Conservation (phyloP, 2,888 invertebrate species). For the Cantharis flavilabris region DNA sequence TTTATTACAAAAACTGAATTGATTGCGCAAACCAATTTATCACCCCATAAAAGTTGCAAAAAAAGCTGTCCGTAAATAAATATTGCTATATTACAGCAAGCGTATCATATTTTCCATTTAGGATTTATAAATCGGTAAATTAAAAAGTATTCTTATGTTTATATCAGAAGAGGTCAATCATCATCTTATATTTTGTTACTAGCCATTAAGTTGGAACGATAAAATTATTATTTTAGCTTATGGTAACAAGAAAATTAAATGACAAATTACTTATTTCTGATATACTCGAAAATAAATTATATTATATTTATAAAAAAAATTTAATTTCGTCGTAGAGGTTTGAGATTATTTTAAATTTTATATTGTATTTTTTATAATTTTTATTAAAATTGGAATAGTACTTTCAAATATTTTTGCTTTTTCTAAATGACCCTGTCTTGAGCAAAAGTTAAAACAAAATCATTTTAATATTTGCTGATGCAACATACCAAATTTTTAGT, state of each 20-base stretch:
- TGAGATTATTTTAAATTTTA: not conserved
- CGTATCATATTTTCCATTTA: not conserved
- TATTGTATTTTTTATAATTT: not conserved
- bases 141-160: not conserved
- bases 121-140: not conserved
- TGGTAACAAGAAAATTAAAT: not conserved
- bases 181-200: not conserved
- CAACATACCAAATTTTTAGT: not conserved
- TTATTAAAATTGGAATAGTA: not conserved
- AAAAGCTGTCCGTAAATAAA: not conserved
- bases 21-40: not conserved
- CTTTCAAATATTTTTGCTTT: not conserved
- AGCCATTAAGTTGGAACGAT: not conserved
- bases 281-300: not conserved
- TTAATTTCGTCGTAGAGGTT: too few species aligned
- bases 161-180: not conserved
- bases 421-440: not conserved
- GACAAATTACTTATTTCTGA: not conserved
- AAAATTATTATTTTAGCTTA: not conserved
- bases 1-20: not conserved
- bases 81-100: not conserved
- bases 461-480: not conserved
- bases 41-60: not conserved
- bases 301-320: not conserved
- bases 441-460: not conserved